These are phyloP conservation scores for Vespertilio murinus DNA, from an alignment of 2,797 vertebrate genomes.

Conservation along the genomic window DNA sequence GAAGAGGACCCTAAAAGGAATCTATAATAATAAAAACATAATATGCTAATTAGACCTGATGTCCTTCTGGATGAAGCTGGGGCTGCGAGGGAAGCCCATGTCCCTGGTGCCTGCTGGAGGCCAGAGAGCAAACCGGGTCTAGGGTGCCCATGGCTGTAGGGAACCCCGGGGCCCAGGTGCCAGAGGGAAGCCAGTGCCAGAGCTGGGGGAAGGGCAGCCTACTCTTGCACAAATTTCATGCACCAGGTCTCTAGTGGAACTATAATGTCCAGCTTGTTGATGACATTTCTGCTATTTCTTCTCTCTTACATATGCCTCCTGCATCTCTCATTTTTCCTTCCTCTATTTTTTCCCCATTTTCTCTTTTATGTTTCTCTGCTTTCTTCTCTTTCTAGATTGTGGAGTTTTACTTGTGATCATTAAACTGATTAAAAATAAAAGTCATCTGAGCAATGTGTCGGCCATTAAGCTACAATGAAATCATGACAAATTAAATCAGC, in stretches of 20 bases:
- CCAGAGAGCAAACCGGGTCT: no score
- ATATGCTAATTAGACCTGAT: no score
- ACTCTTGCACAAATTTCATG: no score
- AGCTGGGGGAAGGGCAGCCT: no score
- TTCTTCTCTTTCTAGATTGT: not conserved
- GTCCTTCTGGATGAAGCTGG: no score
- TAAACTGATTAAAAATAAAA: not conserved
- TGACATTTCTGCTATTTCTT: not conserved
- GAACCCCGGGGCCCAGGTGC: no score
- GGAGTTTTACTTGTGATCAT: not conserved
- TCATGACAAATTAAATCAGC: not conserved
- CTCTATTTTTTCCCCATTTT: not conserved
- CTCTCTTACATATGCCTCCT: not conserved
- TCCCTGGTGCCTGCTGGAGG: no score
- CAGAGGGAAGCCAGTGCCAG: no score
- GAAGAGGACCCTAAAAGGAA: not conserved
- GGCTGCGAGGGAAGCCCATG: no score
- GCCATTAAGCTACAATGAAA: not conserved
- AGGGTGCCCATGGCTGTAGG: no score
- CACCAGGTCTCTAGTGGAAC: not conserved
- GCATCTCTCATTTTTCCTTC: not conserved
- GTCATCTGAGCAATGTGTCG: not conserved
- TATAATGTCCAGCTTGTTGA: not conserved
- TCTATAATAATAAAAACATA: no score
- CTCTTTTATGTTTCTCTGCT: not conserved